Evolutionary conservation across 2,888 invertebrate species (phyloP).

Genomic region (Entomobrya proxima): DNA sequence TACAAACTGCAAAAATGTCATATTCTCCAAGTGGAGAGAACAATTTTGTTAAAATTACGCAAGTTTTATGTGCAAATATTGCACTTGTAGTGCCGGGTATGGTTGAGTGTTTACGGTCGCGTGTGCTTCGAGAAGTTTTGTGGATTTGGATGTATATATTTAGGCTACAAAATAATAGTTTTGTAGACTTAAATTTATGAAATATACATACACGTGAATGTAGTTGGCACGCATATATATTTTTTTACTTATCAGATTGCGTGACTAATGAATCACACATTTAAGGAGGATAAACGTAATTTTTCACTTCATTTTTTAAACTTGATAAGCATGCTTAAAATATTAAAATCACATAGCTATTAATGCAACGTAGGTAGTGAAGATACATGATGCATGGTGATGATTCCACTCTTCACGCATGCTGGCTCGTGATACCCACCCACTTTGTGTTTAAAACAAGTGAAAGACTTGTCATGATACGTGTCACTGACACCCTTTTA

Average conservation of each 20-base stretch:
- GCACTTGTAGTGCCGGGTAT: no score
- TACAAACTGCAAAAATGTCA: no score
- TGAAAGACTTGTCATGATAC: slow-evolving; percentile 49
- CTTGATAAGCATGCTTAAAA: slow-evolving; percentile 21
- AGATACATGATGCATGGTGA: slow-evolving; percentile 36
- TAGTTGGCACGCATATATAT: neutral
- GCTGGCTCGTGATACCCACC: slow-evolving; percentile 46
- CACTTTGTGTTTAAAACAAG: slow-evolving; percentile 47
- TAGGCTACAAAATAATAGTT: neutral
- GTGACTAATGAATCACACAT: slow-evolving; percentile 69
- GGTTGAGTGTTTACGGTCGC: slow-evolving; percentile 43
- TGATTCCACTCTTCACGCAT: slow-evolving; percentile 43
- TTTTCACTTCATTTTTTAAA: slow-evolving; percentile 64
- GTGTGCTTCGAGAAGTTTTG: slow-evolving; percentile 13
- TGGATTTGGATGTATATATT: neutral
- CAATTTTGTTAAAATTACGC: no score
- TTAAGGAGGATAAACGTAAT: slow-evolving; percentile 65
- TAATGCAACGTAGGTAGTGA: neutral
- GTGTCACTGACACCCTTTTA: slow-evolving; percentile 63
- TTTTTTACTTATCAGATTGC: slow-evolving; percentile 63
- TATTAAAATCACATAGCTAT: slow-evolving; percentile 26
- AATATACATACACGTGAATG: slow-evolving; percentile 14
- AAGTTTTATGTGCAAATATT: no score
- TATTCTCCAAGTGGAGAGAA: no score
- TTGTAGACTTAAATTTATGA: no score